Evolutionary conservation across 2,797 vertebrate species (phyloP).

Genomic region (Chelon labrosus): DNA sequence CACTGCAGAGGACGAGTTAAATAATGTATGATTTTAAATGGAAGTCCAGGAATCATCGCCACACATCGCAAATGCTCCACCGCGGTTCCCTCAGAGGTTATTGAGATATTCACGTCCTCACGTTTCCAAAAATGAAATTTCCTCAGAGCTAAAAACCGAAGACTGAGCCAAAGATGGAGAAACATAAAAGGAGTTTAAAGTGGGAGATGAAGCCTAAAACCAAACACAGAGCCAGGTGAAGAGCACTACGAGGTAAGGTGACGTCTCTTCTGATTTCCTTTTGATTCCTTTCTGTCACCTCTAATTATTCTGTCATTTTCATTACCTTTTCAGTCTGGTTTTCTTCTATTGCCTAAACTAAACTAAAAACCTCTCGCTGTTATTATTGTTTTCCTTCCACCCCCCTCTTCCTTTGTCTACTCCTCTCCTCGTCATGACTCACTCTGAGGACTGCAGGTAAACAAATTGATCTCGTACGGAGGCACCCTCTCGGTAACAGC

Average conservation of each 20-base stretch:
- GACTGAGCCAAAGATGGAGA: background rate
- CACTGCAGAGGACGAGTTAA: too few species aligned
- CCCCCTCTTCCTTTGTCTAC: background rate
- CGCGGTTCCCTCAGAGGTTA: too few species aligned
- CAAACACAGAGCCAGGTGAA: conserved; percentile 24
- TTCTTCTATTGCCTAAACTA: conserved; percentile 16
- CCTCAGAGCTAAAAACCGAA: conserved; percentile 16
- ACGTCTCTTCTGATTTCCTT: conserved; percentile 17
- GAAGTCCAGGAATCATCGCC: background rate
- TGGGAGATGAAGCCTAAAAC: conserved; percentile 1
- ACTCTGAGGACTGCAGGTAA: conserved; percentile 58
- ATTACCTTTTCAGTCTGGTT: background rate
- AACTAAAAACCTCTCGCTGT: too few species aligned
- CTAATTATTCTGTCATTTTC: background rate
- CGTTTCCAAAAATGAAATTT: background rate
- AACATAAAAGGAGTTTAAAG: conserved; percentile 18
- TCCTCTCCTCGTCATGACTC: conserved; percentile 24
- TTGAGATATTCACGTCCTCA: too few species aligned
- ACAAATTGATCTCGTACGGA: conserved; percentile 58
- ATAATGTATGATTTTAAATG: too few species aligned
- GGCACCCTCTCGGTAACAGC: conserved; percentile 51
- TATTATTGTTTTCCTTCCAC: conserved; percentile 1
- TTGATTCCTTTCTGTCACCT: conserved; percentile 24
- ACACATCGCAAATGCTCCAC: background rate
- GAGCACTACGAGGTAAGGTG: conserved; percentile 38